Base-by-base conservation (phyloP, 2,888 invertebrate genomes). In the Venustoraphidia nigricollis region DNA sequence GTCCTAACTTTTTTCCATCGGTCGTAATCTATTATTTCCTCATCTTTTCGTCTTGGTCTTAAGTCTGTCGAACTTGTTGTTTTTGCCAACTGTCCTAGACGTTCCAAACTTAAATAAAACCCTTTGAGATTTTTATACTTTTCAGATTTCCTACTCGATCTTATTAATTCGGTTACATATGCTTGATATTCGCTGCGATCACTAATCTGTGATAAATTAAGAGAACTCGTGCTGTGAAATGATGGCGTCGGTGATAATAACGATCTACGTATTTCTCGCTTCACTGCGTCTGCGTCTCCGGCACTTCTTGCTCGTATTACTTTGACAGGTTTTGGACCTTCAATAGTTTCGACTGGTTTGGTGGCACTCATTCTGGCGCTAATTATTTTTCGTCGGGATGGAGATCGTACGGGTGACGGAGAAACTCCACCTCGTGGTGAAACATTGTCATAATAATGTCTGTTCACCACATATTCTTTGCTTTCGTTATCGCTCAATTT, bases 21-120 rank as follows among this genome's bases (percentile, higher is more conserved):
- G 54, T 91, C 90, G 61, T 84, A 91, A 66, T 90, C 89, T 51
- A 90, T 80, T 9, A 88, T 81, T 62, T 88, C 87, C 57, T 84
- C 82, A 58, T 85, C 83, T 63, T 74, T 79, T 55, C 77, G 73
- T 56, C 87, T 72, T 1, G 85, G 84, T 45, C 81, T 75, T 44
- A 86, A 69, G 57, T 83, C 81, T 41, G 72, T 71, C 0, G 72
- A 74, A 0, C 83, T 84, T 6, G 87, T 83, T 1, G 81, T 79
- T 54, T 77, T 77, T 66, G 92, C 91, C 49, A 92, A 64, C 58
- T 89, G 80, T 0, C 83, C 84, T 44, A 93, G 81, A 57, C 90
- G 76, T 65, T 92, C 92, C 51, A 94, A 71, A 54, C 84, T 87
- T 36, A 80, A 73, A 62, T 92, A 94, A 62, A 93, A 89, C 48